These are phyloP conservation scores for Anastrepha ludens DNA, from an alignment of 1,140 invertebrate species.

Conservation along the genomic window DNA sequence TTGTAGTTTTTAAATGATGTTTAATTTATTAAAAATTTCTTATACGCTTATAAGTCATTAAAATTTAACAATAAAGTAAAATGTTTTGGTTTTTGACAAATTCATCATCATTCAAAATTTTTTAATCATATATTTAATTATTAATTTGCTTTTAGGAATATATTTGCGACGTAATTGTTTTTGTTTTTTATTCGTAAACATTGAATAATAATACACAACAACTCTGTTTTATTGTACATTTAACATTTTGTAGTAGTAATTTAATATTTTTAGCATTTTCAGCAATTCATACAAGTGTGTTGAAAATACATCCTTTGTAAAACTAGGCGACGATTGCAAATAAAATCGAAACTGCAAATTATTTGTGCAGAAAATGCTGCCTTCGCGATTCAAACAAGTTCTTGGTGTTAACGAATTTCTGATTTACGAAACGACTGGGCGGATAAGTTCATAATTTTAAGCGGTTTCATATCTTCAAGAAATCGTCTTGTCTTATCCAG, in stretches of 20 bases:
- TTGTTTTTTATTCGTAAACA: constrained; percentile 8
- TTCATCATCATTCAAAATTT: neutral
- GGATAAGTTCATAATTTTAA: no score
- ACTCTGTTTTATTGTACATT: neutral
- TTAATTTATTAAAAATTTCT: constrained; percentile 13
- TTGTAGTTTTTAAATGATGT: neutral
- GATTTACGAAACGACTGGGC: no score
- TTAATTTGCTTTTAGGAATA: neutral
- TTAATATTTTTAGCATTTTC: neutral
- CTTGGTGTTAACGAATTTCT: no score
- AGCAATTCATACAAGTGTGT: neutral
- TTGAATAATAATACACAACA: constrained; percentile 6
- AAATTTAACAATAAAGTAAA: constrained; percentile 35
- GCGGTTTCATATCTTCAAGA: no score
- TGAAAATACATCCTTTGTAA: neutral
- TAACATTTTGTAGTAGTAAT: constrained; percentile 12
- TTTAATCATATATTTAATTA: neutral
- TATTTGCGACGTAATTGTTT: neutral
- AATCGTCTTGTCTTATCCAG: no score
- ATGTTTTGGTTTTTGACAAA: neutral
- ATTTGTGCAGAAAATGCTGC: no score
- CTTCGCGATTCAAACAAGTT: no score
- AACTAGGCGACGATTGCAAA: no score
- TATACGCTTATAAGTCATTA: constrained; percentile 8
- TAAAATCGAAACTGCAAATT: no score